Percentiles rank a stretch among this genome's conserved stretches.
Evolutionary conservation across 2,888 invertebrate species (phyloP).

Genomic region (Frankliniella fusca): DNA sequence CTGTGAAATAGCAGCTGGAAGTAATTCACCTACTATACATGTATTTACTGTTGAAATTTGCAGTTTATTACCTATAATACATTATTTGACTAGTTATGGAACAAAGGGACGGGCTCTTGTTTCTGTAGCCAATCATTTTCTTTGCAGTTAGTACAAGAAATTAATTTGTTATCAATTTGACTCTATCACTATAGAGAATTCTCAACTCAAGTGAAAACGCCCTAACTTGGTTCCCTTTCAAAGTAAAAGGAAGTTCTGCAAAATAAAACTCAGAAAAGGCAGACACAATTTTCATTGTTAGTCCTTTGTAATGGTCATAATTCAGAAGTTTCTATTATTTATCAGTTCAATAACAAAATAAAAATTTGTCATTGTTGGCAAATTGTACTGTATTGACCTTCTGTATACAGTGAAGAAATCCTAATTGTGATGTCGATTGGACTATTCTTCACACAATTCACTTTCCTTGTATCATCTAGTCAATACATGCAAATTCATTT

Average conservation of each 20-base stretch:
- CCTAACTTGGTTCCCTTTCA: background rate
- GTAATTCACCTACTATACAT: too few species aligned
- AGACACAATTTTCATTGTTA: background rate
- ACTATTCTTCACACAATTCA: background rate
- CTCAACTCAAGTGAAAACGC: background rate
- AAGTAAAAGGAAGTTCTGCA: background rate
- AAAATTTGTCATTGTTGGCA: too few species aligned
- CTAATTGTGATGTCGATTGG: background rate
- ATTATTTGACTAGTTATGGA: background rate
- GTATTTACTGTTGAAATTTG: too few species aligned
- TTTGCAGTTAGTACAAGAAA: too few species aligned
- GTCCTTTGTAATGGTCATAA: too few species aligned
- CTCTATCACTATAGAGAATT: background rate
- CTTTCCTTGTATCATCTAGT: slow-evolving; percentile 8
- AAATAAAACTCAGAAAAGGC: too few species aligned
- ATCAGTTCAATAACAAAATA: too few species aligned
- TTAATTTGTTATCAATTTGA: too few species aligned
- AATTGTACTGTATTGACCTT: too few species aligned
- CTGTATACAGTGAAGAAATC: too few species aligned
- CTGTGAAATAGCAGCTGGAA: background rate
- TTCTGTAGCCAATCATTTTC: too few species aligned
- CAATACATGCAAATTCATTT: slow-evolving; percentile 8
- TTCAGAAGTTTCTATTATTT: too few species aligned
- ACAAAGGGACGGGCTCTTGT: background rate
- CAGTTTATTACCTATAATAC: background rate